A percentile compares a stretch with the other conserved stretches of the same genome.
These are phyloP conservation scores for Bacillus rossius DNA, from an alignment of 1,140 invertebrate genomes.

Conservation along the genomic window DNA sequence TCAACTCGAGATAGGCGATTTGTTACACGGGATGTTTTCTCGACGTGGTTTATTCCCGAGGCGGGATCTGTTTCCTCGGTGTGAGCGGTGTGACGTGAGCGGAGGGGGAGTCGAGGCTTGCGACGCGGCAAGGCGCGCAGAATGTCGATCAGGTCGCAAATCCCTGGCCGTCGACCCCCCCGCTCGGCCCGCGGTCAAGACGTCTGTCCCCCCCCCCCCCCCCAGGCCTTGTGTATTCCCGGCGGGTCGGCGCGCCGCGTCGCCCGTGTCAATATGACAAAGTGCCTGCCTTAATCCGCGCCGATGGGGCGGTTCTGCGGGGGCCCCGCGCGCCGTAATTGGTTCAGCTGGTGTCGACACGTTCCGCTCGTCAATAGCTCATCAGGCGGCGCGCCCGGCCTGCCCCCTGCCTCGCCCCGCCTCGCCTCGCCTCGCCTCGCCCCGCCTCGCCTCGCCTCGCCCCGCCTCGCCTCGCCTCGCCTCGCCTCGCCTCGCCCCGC, in stretches of 20 bases:
- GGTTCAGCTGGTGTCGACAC: constrained; percentile 44
- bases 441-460: constrained; percentile 10
- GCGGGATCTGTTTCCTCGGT: too few relatives aligned
- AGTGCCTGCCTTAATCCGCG: constrained; percentile 22
- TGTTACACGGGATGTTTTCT: too few relatives aligned
- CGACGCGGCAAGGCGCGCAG: background rate
- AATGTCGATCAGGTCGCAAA: background rate
- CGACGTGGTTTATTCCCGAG: too few relatives aligned
- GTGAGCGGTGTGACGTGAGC: too few relatives aligned
- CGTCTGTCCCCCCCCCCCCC: background rate
- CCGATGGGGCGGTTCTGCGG: constrained; percentile 28
- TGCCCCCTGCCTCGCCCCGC: constrained; percentile 22
- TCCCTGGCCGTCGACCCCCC: background rate
- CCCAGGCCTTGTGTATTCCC: constrained; percentile 11
- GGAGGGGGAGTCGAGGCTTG: too few relatives aligned
- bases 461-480: background rate
- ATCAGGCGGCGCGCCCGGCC: constrained; percentile 32
- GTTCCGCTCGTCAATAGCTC: constrained; percentile 44
- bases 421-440: too few relatives aligned
- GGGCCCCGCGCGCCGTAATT: constrained; percentile 37
- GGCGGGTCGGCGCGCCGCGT: constrained; percentile 2
- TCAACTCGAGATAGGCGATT: too few relatives aligned
- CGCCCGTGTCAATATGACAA: constrained; percentile 26
- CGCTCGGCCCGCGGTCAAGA: background rate
- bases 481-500: background rate